A percentile compares a stretch with the other conserved stretches of the same genome.
phyloP scores from a whole-genome alignment of 2,113 vertebrate species.

The Vicugna pacos region DNA sequence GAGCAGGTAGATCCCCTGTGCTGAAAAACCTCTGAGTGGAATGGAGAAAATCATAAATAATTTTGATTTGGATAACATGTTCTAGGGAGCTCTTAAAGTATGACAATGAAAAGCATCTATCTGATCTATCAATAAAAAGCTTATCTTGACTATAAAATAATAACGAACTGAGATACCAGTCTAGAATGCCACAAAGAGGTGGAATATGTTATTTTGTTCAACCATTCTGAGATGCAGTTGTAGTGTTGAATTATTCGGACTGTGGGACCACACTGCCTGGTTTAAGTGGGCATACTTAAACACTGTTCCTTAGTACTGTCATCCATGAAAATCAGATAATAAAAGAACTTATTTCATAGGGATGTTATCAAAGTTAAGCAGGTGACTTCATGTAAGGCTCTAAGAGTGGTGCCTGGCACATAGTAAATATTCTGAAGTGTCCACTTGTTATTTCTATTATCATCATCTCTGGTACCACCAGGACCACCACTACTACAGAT shows the following conservation, averaged over 20 bases:
- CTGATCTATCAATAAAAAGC: conserved; percentile 21
- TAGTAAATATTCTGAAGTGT: not conserved
- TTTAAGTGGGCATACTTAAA: not conserved
- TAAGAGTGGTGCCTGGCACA: not conserved
- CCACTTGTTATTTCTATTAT: not conserved
- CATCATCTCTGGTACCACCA: not conserved
- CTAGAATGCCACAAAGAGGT: conserved; percentile 8
- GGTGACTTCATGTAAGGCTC: not conserved
- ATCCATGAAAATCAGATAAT: not conserved
- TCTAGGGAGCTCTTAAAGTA: conserved; percentile 35
- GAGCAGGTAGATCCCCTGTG: not conserved
- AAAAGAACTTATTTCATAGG: not conserved
- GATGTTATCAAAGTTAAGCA: not conserved
- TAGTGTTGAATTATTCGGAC: not conserved
- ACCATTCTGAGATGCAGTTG: not conserved
- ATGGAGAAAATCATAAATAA: conserved; percentile 59
- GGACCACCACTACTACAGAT: not conserved
- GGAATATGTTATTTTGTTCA: not conserved
- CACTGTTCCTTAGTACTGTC: not conserved
- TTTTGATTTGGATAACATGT: conserved; percentile 60
- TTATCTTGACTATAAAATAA: conserved; percentile 50
- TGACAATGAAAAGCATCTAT: conserved; percentile 28
- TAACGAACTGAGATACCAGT: conserved; percentile 31
- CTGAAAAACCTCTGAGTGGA: not conserved
- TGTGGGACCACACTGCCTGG: not conserved